These are phyloP conservation scores for Parnassius glacialis DNA, from an alignment of 2,888 invertebrate genomes.

Conservation along the genomic window DNA sequence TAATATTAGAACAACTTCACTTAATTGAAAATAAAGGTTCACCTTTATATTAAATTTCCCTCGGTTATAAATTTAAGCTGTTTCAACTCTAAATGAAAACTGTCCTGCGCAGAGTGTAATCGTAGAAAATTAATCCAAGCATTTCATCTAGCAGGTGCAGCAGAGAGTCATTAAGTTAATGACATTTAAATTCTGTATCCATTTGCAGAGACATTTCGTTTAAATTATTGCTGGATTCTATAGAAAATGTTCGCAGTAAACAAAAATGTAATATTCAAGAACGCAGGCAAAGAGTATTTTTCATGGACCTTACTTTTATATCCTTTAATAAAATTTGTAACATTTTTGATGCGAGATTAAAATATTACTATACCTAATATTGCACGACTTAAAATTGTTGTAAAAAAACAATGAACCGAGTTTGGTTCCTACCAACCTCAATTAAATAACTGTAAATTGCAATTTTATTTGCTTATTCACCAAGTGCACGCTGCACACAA, in stretches of 20 bases:
- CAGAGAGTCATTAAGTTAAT: constrained; percentile 17
- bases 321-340: too few relatives aligned
- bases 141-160: constrained; percentile 8
- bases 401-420: too few relatives aligned
- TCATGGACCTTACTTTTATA: too few relatives aligned
- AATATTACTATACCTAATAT: too few relatives aligned
- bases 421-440: too few relatives aligned
- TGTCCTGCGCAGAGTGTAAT: constrained; percentile 5
- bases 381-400: too few relatives aligned
- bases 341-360: too few relatives aligned
- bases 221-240: constrained; percentile 5
- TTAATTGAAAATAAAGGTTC: constrained; percentile 1
- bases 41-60: not conserved
- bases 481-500: too few relatives aligned
- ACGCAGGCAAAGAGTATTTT: not conserved
- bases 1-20: too few relatives aligned
- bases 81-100: constrained; percentile 15
- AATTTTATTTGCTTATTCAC: too few relatives aligned
- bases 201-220: not conserved
- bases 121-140: constrained; percentile 22
- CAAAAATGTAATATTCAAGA: not conserved
- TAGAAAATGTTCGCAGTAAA: constrained; percentile 21
- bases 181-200: constrained; percentile 15
- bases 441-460: too few relatives aligned
- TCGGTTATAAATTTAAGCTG: constrained; percentile 3